These are phyloP conservation scores for Hydrolagus affinis DNA, from an alignment of 2,113 vertebrate genomes.

Conservation along the genomic window DNA sequence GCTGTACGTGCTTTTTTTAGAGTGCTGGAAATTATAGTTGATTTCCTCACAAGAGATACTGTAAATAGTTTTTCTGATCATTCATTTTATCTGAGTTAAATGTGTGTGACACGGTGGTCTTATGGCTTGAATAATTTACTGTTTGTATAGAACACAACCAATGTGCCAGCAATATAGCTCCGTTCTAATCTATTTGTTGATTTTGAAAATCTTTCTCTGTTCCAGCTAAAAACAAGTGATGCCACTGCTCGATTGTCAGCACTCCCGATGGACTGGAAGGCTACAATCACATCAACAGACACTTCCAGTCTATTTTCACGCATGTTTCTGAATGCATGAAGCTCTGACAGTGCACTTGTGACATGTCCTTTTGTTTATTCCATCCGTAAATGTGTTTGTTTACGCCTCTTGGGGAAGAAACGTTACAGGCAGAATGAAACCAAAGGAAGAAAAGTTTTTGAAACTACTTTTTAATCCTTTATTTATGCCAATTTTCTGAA, in stretches of 20 bases:
- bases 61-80: too few relatives aligned
- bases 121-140: neutral
- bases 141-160: too few relatives aligned
- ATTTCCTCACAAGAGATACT: too few relatives aligned
- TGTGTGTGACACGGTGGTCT: neutral
- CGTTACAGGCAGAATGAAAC: slow-evolving; percentile 43
- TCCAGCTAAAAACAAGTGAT: slow-evolving; percentile 57
- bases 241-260: slow-evolving; percentile 50
- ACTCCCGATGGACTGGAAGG: slow-evolving; percentile 53
- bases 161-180: neutral
- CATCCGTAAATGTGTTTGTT: slow-evolving; percentile 51
- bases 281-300: slow-evolving; percentile 43
- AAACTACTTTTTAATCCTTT: slow-evolving; percentile 42
- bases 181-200: neutral
- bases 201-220: slow-evolving; percentile 37
- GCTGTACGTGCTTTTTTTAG: too few relatives aligned
- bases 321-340: slow-evolving; percentile 67
- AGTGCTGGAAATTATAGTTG: too few relatives aligned
- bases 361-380: slow-evolving; percentile 48
- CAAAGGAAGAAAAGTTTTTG: slow-evolving; percentile 41
- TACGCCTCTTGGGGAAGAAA: slow-evolving; percentile 47
- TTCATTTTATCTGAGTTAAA: too few relatives aligned
- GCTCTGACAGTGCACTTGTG: slow-evolving; percentile 57
- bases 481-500: slow-evolving; percentile 51
- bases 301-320: slow-evolving; percentile 59